phyloP scores from a whole-genome alignment of 2,113 vertebrate species.

The Paralichthys olivaceus region DNA sequence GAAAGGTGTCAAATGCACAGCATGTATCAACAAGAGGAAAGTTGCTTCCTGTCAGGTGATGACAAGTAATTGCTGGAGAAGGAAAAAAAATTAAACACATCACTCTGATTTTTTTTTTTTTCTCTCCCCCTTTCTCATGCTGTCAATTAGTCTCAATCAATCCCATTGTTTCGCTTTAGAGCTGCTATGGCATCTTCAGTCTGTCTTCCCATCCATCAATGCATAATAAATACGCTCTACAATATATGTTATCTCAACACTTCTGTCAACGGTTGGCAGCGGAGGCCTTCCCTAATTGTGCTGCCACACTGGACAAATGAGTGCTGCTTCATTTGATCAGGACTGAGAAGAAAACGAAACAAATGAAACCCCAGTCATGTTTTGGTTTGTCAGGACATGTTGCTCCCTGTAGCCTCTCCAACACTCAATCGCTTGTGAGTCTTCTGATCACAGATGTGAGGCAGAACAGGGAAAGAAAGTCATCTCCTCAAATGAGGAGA shows the following conservation, averaged over 20 bases:
- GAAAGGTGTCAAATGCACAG: conserved; percentile 62
- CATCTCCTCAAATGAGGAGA: conserved; percentile 59
- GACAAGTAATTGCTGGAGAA: conserved; percentile 75
- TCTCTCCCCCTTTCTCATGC: conserved; percentile 38
- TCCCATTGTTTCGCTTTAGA: conserved; percentile 66
- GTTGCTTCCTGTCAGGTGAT: conserved; percentile 76
- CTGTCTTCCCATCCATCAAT: conserved; percentile 64
- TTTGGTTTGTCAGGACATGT: conserved; percentile 53
- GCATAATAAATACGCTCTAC: conserved; percentile 67
- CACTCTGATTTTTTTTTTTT: conserved; percentile 28
- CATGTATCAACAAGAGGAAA: conserved; percentile 44
- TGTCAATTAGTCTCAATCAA: conserved; percentile 82
- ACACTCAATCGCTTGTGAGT: conserved; percentile 25
- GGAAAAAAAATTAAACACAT: conserved; percentile 65
- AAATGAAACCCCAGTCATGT: conserved; percentile 53
- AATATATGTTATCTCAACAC: conserved; percentile 67
- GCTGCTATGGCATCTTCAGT: conserved; percentile 65
- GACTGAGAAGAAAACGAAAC: conserved; percentile 42
- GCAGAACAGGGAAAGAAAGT: conserved; percentile 57
- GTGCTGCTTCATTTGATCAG: conserved; percentile 53
- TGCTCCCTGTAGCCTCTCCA: conserved; percentile 35
- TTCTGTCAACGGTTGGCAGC: conserved; percentile 67
- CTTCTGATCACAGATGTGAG: conserved; percentile 55
- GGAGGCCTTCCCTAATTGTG: conserved; percentile 61
- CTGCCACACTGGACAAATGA: conserved; percentile 61